These are phyloP conservation scores for Mylabris sibirica DNA, from an alignment of 2,888 invertebrate genomes.

Conservation along the genomic window DNA sequence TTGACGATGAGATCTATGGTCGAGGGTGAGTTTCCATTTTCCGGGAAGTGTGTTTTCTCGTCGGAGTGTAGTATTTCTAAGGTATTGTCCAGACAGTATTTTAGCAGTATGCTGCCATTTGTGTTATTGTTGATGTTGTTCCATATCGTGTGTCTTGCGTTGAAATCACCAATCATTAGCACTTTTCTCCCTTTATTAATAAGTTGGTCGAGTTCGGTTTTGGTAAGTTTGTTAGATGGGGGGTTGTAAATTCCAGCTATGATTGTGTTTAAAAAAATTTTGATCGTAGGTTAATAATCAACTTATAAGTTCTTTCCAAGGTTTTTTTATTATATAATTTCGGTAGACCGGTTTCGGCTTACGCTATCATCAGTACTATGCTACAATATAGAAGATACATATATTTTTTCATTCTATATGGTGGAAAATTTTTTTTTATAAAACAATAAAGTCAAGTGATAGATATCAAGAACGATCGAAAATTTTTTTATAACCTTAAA, in stretches of 20 bases:
- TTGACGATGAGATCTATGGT: conserved; percentile 13
- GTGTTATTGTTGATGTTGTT: conserved; percentile 13
- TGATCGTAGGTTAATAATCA: too few species aligned
- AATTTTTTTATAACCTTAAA: too few species aligned
- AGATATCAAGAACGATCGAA: too few species aligned
- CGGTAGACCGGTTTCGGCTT: too few species aligned
- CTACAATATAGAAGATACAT: too few species aligned
- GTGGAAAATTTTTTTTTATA: too few species aligned
- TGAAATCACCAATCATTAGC: conserved; percentile 15
- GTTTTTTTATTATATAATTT: too few species aligned
- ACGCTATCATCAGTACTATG: too few species aligned
- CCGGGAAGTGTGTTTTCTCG: conserved; percentile 17
- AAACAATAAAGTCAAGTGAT: too few species aligned
- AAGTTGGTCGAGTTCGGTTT: conserved; percentile 3
- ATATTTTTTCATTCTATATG: too few species aligned
- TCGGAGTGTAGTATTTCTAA: not conserved
- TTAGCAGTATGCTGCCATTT: conserved; percentile 15
- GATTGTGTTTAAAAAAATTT: too few species aligned
- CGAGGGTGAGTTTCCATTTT: conserved; percentile 11
- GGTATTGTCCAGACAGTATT: not conserved
- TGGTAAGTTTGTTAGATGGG: conserved; percentile 3
- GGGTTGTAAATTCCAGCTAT: not conserved
- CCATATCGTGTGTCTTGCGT: conserved; percentile 10
- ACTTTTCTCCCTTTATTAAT: not conserved
- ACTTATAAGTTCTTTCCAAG: too few species aligned